These are phyloP conservation scores for Drosophila bipectinata DNA, from an alignment of 1,140 invertebrate genomes.

Conservation along the genomic window DNA sequence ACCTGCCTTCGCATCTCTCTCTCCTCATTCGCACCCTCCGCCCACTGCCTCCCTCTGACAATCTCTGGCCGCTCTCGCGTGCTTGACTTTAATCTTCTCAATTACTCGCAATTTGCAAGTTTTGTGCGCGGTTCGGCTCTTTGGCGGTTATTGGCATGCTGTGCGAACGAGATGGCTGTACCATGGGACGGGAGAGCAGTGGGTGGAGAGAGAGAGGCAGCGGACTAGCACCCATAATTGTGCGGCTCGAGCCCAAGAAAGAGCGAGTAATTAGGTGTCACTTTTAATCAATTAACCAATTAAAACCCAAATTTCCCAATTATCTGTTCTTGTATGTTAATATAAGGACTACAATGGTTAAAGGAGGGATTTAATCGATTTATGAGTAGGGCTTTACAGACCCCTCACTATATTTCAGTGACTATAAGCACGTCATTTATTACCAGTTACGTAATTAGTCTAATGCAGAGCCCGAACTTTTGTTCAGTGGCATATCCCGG, in stretches of 20 bases:
- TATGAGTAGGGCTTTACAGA: no score
- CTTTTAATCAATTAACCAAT: slow-evolving; percentile 42
- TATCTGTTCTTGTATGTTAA: slow-evolving; percentile 5
- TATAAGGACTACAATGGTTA: slow-evolving; percentile 7
- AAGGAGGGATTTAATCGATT: not conserved
- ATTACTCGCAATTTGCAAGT: slow-evolving; percentile 83
- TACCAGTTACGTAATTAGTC: not conserved
- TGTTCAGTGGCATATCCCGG: slow-evolving; percentile 25
- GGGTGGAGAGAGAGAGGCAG: not conserved
- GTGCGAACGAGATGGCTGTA: slow-evolving; percentile 15
- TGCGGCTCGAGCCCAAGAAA: slow-evolving; percentile 32
- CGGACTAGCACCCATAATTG: slow-evolving; percentile 12
- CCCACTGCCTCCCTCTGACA: slow-evolving; percentile 7
- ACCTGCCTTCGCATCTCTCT: slow-evolving; percentile 45
- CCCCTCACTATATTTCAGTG: no score
- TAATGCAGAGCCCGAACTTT: not conserved
- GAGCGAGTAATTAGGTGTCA: slow-evolving; percentile 35
- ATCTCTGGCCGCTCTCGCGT: slow-evolving; percentile 45
- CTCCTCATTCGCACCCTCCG: slow-evolving; percentile 1
- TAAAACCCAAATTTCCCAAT: slow-evolving; percentile 15
- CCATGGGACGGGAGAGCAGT: not conserved
- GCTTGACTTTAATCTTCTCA: slow-evolving; percentile 83
- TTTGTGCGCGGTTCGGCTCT: slow-evolving; percentile 52
- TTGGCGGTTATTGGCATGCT: slow-evolving; percentile 35
- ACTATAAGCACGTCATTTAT: no score